Evolutionary conservation across 2,888 invertebrate genomes (phyloP), one percentile per base, ranked within the genome.

Genomic region (Tolmerus cingulatus): DNA sequence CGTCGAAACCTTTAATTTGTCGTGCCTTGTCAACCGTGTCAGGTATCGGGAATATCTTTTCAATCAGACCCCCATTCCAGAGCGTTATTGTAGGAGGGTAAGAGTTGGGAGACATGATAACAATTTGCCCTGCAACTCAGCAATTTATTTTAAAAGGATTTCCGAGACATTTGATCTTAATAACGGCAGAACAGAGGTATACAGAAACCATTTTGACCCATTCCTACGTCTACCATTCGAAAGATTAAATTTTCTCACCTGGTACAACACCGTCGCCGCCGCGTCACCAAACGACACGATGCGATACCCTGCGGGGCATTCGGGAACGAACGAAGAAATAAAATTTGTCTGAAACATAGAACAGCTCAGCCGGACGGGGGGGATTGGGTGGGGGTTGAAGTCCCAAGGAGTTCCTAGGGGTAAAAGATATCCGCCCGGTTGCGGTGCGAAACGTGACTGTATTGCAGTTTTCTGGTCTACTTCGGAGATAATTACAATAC

Each of bases 391-490:
- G 12, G 23, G n/a, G n/a, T n/a, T 8, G 8, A 5, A 51, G 51
- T n/a, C n/a, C 51, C 51, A n/a, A n/a, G 51, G 51, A 51, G 16
- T 51, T 16, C 51, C 19, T n/a, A n/a, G n/a, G 51, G 51, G 51
- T 34, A 23, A 19, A 57, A 23, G 66, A 55, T 66, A 66, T 66
- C 66, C 66, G 66, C 66, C 66, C 27, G 23, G 57, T 40, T n/a
- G 37, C 55, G 51, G 82, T 9, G 23, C 34, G 37, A 37, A 57
- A 82, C 82, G 82, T 82, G 82, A 82, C 82, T 82, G 82, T 82
- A 82, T 82, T 82, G 82, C 82, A 82, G 37, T 82, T 81, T 82
- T 82, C 82, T 82, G 66, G 82, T 82, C 82, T 82, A 82, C 82
- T 82, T 82, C 57, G n/a, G 66, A 82, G 57, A 82, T 82, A 82